A percentile compares a stretch with the other conserved stretches of the same genome.
Conservation (phyloP, 2,888 invertebrate genomes). For the Chloroclysta siterata region DNA sequence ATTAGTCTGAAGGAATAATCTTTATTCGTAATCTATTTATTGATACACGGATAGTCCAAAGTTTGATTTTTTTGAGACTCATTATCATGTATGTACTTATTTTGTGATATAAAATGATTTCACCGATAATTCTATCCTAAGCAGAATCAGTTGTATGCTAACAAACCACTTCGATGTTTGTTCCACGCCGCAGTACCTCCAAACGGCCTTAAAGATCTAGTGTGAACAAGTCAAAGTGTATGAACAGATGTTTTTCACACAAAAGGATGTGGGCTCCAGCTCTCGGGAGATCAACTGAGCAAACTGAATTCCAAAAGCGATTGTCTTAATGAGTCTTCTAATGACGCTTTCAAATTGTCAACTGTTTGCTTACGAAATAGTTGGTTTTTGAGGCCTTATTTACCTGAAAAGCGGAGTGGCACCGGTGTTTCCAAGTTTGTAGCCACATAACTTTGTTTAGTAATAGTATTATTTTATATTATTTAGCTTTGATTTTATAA, state of each 20-base stretch:
- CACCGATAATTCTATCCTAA: not conserved
- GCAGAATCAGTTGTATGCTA: not conserved
- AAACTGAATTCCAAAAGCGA: conserved; percentile 65
- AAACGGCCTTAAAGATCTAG: conserved; percentile 43
- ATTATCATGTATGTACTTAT: not conserved
- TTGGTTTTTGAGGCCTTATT: conserved; percentile 30
- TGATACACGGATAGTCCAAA: conserved; percentile 12
- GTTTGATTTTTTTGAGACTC: not conserved
- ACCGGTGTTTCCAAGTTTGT: not conserved
- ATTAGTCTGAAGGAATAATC: not conserved
- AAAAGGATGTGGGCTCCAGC: conserved; percentile 67
- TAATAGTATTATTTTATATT: no score
- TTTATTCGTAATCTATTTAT: not conserved
- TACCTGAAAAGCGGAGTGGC: not conserved
- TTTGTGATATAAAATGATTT: not conserved
- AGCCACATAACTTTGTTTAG: not conserved
- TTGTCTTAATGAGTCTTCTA: conserved; percentile 62
- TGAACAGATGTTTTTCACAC: conserved; percentile 65
- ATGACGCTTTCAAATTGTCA: conserved; percentile 58
- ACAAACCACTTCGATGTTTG: conserved; percentile 9
- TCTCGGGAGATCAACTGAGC: conserved; percentile 73
- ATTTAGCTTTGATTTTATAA: no score
- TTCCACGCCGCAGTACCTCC: conserved; percentile 22
- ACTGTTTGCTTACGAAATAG: conserved; percentile 54
- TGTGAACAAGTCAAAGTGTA: conserved; percentile 45